These are phyloP conservation scores for Epinotia bilunana DNA, from an alignment of 2,888 invertebrate genomes.

Conservation along the genomic window DNA sequence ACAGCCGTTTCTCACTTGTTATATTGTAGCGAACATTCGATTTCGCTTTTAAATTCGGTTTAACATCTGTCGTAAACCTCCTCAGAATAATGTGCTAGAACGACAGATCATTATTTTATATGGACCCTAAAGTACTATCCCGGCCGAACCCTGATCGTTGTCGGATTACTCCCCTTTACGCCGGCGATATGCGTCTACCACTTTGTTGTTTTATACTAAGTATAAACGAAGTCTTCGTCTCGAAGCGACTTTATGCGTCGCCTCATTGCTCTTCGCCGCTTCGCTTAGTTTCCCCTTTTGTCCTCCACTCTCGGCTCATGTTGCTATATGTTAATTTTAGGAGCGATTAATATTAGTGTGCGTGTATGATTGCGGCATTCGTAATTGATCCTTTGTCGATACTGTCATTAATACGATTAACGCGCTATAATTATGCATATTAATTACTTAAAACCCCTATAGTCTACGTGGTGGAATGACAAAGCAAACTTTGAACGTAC, in stretches of 20 bases:
- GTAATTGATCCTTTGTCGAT: constrained; percentile 1
- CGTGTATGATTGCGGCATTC: not conserved
- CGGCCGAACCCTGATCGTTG: constrained; percentile 70
- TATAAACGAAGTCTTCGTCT: constrained; percentile 58
- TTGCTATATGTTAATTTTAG: constrained; percentile 80
- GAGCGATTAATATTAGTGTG: constrained; percentile 49
- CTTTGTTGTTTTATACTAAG: constrained; percentile 82
- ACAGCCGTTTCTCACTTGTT: not conserved
- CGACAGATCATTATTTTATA: constrained; percentile 76
- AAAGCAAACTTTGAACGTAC: constrained; percentile 47
- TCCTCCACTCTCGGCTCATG: constrained; percentile 78
- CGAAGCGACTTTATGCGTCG: constrained; percentile 79
- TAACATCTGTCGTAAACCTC: constrained; percentile 59
- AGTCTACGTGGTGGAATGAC: not conserved
- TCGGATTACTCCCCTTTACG: constrained; percentile 78
- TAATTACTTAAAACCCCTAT: not conserved
- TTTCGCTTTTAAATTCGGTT: constrained; percentile 53
- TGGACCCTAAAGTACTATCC: constrained; percentile 72
- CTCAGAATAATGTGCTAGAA: constrained; percentile 63
- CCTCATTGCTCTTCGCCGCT: constrained; percentile 81
- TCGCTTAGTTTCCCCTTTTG: constrained; percentile 75
- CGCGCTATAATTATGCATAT: not conserved
- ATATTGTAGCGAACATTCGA: constrained; percentile 25
- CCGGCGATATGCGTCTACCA: constrained; percentile 78
- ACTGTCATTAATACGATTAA: not conserved